Conservation (phyloP, 2,888 invertebrate genomes). For the Epiblema foenella region DNA sequence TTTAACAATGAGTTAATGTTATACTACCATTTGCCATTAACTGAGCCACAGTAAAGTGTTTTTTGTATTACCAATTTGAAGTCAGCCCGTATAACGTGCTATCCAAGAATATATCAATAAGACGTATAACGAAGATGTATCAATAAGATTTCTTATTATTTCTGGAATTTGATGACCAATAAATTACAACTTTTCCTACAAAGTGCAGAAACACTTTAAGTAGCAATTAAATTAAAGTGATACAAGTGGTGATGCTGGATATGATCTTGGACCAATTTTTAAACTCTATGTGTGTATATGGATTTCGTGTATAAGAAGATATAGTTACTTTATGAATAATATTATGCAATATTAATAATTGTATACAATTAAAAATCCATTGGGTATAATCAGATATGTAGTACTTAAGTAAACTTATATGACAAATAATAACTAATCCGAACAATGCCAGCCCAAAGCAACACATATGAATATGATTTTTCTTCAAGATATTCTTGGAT, state of each 20-base stretch:
- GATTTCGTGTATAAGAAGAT: slow-evolving; percentile 10
- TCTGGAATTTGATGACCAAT: background rate
- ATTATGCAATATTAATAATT: slow-evolving; percentile 18
- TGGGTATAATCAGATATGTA: background rate
- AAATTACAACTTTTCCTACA: background rate
- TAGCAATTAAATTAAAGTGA: background rate
- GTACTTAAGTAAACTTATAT: background rate
- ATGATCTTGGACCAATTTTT: slow-evolving; percentile 26
- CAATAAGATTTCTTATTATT: background rate
- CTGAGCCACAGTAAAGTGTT: too few relatives aligned
- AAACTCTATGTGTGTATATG: background rate
- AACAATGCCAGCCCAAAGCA: slow-evolving; percentile 32
- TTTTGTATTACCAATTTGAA: too few relatives aligned
- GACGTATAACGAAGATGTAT: background rate
- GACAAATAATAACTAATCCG: slow-evolving; percentile 8
- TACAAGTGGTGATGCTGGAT: slow-evolving; percentile 1
- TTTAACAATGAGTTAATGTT: too few relatives aligned
- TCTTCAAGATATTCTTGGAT: background rate
- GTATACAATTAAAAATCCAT: slow-evolving; percentile 26
- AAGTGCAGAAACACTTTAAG: background rate
- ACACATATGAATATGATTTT: slow-evolving; percentile 20
- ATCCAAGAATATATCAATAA: too few relatives aligned
- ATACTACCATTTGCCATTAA: too few relatives aligned
- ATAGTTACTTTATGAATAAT: slow-evolving; percentile 5
- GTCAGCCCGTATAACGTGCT: too few relatives aligned